Percentiles rank a stretch among this genome's conserved stretches.
phyloP scores from a whole-genome alignment of 2,888 invertebrate species.

The Bhutanitis thaidina region DNA sequence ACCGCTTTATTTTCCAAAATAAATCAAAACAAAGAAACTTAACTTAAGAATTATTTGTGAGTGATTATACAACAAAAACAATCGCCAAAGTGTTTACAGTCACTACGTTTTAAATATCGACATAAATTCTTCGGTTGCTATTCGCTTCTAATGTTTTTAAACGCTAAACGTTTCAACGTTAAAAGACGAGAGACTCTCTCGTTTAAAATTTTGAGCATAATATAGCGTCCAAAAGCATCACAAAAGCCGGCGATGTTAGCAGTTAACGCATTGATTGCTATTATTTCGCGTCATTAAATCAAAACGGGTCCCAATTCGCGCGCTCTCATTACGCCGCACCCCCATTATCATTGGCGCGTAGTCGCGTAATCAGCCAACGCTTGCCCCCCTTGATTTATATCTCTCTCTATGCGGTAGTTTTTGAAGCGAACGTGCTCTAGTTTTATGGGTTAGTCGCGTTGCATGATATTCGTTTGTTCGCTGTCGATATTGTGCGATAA shows the following conservation, averaged over 20 bases:
- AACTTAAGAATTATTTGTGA: too few species aligned
- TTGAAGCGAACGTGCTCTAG: slow-evolving; percentile 60
- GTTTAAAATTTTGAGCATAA: background rate
- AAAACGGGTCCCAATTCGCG: slow-evolving; percentile 55
- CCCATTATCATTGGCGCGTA: slow-evolving; percentile 45
- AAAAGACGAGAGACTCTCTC: too few species aligned
- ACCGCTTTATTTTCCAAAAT: too few species aligned
- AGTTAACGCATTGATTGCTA: slow-evolving; percentile 58
- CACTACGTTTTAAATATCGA: too few species aligned
- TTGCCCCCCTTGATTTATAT: slow-evolving; percentile 55
- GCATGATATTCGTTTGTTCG: slow-evolving; percentile 27
- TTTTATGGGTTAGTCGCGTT: slow-evolving; percentile 46
- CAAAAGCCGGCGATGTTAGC: slow-evolving; percentile 12
- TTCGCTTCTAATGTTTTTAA: too few species aligned
- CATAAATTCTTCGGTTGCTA: too few species aligned
- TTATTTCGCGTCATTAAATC: slow-evolving; percentile 73
- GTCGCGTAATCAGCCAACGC: slow-evolving; percentile 50
- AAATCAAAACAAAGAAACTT: too few species aligned
- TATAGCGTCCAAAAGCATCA: background rate
- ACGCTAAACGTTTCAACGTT: too few species aligned
- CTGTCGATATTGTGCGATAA: too few species aligned
- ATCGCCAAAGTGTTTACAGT: too few species aligned
- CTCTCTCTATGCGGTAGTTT: slow-evolving; percentile 53
- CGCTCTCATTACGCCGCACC: slow-evolving; percentile 53
- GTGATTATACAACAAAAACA: too few species aligned